Evolutionary conservation across 2,888 invertebrate species (phyloP).

Genomic region (Pteria penguin): DNA sequence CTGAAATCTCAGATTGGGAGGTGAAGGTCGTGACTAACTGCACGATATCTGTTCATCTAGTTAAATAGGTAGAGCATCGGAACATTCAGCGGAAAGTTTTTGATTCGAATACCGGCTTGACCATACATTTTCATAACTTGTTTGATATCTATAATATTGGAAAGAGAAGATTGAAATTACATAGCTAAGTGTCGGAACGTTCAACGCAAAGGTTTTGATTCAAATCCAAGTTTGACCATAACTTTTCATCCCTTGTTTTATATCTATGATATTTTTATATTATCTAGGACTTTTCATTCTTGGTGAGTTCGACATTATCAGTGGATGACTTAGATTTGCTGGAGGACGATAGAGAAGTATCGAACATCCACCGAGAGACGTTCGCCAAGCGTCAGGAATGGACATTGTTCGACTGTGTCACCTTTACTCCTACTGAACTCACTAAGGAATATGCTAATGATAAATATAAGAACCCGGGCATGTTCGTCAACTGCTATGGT

Average conservation of each 20-base stretch:
- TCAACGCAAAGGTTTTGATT: too few species aligned
- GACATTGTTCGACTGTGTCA: slow-evolving; percentile 71
- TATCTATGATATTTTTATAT: neutral
- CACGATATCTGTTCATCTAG: too few species aligned
- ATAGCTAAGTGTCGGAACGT: too few species aligned
- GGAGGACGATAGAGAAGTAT: slow-evolving; percentile 31
- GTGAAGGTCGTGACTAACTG: too few species aligned
- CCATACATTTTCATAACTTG: neutral
- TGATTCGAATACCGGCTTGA: too few species aligned
- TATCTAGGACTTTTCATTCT: slow-evolving; percentile 26
- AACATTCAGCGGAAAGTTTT: too few species aligned
- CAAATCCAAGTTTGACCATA: too few species aligned
- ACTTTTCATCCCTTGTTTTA: too few species aligned
- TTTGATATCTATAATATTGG: neutral
- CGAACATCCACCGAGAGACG: slow-evolving; percentile 34
- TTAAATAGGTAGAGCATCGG: too few species aligned
- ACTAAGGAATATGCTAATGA: slow-evolving; percentile 53
- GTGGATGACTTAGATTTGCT: slow-evolving; percentile 32
- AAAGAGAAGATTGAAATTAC: neutral
- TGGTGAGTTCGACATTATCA: slow-evolving; percentile 27
- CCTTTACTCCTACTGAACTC: slow-evolving; percentile 56
- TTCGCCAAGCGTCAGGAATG: slow-evolving; percentile 72
- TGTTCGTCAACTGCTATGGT: slow-evolving; percentile 74
- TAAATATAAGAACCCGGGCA: slow-evolving; percentile 71
- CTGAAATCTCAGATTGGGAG: too few species aligned